A percentile compares a stretch with the other conserved stretches of the same genome.
phyloP scores from a whole-genome alignment of 1,140 invertebrate genomes.

The Diprion similis region DNA sequence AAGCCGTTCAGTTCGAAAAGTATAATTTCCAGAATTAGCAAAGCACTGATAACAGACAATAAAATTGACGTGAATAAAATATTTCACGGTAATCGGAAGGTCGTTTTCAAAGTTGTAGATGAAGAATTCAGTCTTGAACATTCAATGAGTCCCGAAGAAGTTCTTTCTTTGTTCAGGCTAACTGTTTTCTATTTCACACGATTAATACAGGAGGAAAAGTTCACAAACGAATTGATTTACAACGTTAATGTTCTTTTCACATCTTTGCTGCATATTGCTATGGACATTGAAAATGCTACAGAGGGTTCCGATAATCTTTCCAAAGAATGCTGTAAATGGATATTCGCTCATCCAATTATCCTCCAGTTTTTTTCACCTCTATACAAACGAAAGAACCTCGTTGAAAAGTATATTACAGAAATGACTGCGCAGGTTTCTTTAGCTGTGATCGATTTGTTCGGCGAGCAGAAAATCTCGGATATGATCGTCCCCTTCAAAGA shows the following conservation, averaged over 20 bases:
- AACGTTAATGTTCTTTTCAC: slow-evolving; percentile 41
- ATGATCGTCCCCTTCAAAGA: slow-evolving; percentile 43
- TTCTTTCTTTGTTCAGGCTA: slow-evolving; percentile 36
- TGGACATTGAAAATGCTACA: slow-evolving; percentile 14
- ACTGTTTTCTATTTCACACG: slow-evolving; percentile 51
- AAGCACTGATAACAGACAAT: slow-evolving; percentile 26
- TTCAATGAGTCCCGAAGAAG: slow-evolving; percentile 34
- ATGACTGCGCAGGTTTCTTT: slow-evolving; percentile 54
- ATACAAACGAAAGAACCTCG: slow-evolving; percentile 47
- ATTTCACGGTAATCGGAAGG: slow-evolving; percentile 22
- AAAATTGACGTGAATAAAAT: slow-evolving; percentile 28
- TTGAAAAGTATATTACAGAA: slow-evolving; percentile 54
- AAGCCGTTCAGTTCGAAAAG: slow-evolving; percentile 25
- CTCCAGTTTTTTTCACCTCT: slow-evolving; percentile 64
- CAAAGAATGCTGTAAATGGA: slow-evolving; percentile 35
- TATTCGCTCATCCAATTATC: slow-evolving; percentile 64
- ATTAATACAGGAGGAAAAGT: slow-evolving; percentile 27
- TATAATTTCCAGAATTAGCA: slow-evolving; percentile 33
- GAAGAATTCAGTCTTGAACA: slow-evolving; percentile 29
- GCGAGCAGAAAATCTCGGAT: slow-evolving; percentile 21
- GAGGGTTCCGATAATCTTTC: slow-evolving; percentile 11
- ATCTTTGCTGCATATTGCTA: slow-evolving; percentile 39
- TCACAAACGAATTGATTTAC: slow-evolving; percentile 31
- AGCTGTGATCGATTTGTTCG: slow-evolving; percentile 27
- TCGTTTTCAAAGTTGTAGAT: slow-evolving; percentile 30